Base-by-base conservation (phyloP, 2,113 vertebrate species). In the Orientallactaga bullata region DNA sequence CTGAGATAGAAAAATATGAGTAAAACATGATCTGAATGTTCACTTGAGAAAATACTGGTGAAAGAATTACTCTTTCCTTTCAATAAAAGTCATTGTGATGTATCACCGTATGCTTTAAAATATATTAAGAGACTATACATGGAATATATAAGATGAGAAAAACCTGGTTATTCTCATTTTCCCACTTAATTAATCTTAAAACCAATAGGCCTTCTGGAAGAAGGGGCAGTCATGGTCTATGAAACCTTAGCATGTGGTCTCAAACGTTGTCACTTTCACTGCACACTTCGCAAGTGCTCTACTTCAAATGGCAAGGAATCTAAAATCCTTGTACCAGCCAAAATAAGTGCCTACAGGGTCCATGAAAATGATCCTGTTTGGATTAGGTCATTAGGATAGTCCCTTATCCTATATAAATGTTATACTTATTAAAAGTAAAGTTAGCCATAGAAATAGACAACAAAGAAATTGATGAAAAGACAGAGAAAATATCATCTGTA, bases 11-110 rank as follows among this genome's bases (percentile, higher is more conserved):
- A 83, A 93, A 76, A 5, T 0, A 78, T 3, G 24, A 68, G 86
- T 47, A 60, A 83, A 47, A 47, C 35, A 42, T 10, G 12, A 86
- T 91, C 63, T 71, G n/a, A 84, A 79, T 61, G 5, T 91, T 66
- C 11, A 47, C n/a, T 94, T 83, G 51, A 88, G 42, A 83, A 95
- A 82, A 71, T 93, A 77, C 42, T 88, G 87, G 3, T 73, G 26
- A 28, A 89, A 51, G 74, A 55, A 10, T 86, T 79, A 2, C 18
- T 90, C 26, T 88, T 88, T 35, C 32, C 15, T 26, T 42, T 72
- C 55, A 77, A 26, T 82, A 83, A 74, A 88, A 76, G 13, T 58
- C 17, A 81, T 26, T 13, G 7, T 55, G 8, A 13, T 1, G 2
- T 80, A 0, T 68, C 58, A 73, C 37, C 32, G 5, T 39, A 35